phyloP scores from a whole-genome alignment of 2,797 vertebrate genomes.

The Lutjanus campechanus region DNA sequence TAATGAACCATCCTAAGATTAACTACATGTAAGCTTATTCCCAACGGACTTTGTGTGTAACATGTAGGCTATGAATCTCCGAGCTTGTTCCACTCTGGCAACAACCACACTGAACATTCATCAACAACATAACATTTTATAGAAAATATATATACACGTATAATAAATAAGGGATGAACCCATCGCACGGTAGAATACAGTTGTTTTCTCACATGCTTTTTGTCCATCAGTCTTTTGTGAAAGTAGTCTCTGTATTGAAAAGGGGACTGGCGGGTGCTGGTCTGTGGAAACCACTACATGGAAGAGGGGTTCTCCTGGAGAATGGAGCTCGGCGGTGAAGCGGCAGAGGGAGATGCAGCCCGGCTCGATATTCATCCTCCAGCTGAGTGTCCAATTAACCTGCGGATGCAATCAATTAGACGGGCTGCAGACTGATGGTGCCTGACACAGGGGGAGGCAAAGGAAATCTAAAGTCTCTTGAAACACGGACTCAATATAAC shows the following conservation, averaged over 20 bases:
- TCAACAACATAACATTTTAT: conserved; percentile 80
- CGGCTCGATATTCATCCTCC: conserved; percentile 50
- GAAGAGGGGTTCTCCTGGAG: conserved; percentile 59
- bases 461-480: conserved; percentile 9
- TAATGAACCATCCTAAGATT: conserved; percentile 26
- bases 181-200: conserved; percentile 84
- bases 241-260: conserved; percentile 70
- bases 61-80: conserved; percentile 4
- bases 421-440: conserved; percentile 37
- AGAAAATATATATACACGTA: conserved; percentile 87
- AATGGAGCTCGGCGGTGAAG: conserved; percentile 47
- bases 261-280: conserved; percentile 29
- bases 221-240: conserved; percentile 77
- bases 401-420: conserved; percentile 71
- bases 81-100: conserved; percentile 41
- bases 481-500: conserved; percentile 14
- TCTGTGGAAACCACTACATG: conserved; percentile 52
- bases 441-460: conserved; percentile 11
- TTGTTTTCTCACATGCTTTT: conserved; percentile 80
- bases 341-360: conserved; percentile 36
- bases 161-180: conserved; percentile 85
- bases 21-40: conserved; percentile 28
- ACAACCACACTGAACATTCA: conserved; percentile 83
- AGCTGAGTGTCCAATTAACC: conserved; percentile 74
- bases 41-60: conserved; percentile 24